Evolutionary conservation across 2,797 vertebrate genomes (phyloP), one percentile per base, ranked within the genome.

Genomic region (Acanthopagrus latus): DNA sequence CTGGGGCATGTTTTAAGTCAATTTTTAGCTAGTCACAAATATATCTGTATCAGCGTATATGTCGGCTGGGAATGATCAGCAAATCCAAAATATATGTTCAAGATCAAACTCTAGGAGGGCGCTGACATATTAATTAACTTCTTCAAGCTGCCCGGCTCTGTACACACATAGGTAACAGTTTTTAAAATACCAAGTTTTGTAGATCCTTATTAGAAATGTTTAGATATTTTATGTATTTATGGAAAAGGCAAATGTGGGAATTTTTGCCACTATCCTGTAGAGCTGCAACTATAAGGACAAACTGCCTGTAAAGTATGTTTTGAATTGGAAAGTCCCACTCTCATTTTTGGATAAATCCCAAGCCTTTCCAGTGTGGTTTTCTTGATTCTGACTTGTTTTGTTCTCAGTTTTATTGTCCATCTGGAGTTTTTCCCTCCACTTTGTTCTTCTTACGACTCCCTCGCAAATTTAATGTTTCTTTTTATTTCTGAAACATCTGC

Each of bases 291-390:
- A 18, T 3, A n/a, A 4, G 33, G 27, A 44, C 56, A 16, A 12
- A 4, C 8, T 48, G 27, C 29, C 64, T 56, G 9, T 71, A 1
- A 71, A 52, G 27, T 54, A 4, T 60, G 48, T 68, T 81, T 56
- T 44, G 18, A 51, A 81, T 59, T 58, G 18, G 17, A 64, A 67
- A 63, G 20, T 59, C 29, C 27, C 60, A 25, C 55, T 52, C 29
- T 33, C 18, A 17, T 64, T 58, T 51, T 68, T 74, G 52, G 58
- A 54, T 52, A 12, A 41, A 33, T 52, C 23, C 21, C 68, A 68
- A 59, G 38, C 1, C 29, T 14, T 14, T 71, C 50, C 56, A 41
- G 54, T 1, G 48, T 44, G 14, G 16, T 58, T 44, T 63, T 25
- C 21, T 59, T 20, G 48, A 65, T 62, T 76, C 41, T 41, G 44